Base-by-base conservation (phyloP, 2,888 invertebrate genomes). In the Ferdinandea cuprea region DNA sequence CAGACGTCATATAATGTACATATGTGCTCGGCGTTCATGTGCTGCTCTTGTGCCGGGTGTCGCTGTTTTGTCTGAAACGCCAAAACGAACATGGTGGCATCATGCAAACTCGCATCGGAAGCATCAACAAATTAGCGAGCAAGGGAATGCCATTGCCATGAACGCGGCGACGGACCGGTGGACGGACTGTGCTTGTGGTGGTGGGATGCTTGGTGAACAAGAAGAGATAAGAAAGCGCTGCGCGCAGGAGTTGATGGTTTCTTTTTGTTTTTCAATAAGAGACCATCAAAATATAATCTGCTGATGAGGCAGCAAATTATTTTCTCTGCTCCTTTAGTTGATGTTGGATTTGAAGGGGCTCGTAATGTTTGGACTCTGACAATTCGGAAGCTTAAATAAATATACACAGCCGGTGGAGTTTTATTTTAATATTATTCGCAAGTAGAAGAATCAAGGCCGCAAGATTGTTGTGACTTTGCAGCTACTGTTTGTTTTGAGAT, bases 11-110 rank as follows among this genome's bases (percentile, higher is more conserved):
- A 9, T 19, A 15, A 13, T 40, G 71, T 73, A 61, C 68, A 13
- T 15, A 13, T 40, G 13, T 40, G 37, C 13, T 37, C 37, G 37
- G n/a, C n/a, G 13, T 37, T 37, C 72, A 78, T 78, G 40, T 40
- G 13, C 40, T 15, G 78, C 7, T 40, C 13, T 15, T 15, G 78
- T 69, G 69, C 69, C 66, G 76, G 61, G 66, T 48, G 81, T 66
- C 59, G 17, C 42, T 40, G 35, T 17, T 52, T 48, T 50, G 15
- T 9, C n/a, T 44, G 35, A 66, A 77, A 71, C 61, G 68, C 72
- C 48, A 79, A 73, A 73, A 52, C 79, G 83, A 78, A 81, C 78
- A 83, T 78, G 78, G 78, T 83, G 83, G 83, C 78, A 83, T 83
- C 83, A 83, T 78, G 83, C 83, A 83, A 83, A 78, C 73, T 78